Evolutionary conservation across 2,888 invertebrate species (phyloP).

Genomic region (Leucophenga montana): DNA sequence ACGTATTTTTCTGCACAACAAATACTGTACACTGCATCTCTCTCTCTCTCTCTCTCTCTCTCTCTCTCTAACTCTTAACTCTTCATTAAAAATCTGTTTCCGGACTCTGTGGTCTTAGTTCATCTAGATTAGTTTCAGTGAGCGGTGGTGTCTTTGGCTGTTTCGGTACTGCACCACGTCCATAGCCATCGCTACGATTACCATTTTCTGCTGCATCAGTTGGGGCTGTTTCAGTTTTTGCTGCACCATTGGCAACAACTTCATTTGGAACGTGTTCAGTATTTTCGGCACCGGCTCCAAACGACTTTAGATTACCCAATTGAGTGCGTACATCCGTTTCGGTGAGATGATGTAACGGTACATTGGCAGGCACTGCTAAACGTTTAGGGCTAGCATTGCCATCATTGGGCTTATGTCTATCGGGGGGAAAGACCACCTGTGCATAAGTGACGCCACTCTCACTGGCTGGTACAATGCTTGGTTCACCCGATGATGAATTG

Average conservation of each 20-base stretch:
- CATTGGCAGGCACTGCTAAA: slow-evolving; percentile 65
- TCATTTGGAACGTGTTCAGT: not conserved
- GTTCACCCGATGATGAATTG: slow-evolving; percentile 60
- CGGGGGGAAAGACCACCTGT: slow-evolving; percentile 69
- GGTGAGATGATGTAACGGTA: slow-evolving; percentile 68
- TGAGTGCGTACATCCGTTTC: slow-evolving; percentile 69
- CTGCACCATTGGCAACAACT: not conserved
- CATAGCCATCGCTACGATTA: too few species aligned
- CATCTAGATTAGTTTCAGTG: slow-evolving; percentile 41
- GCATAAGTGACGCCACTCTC: slow-evolving; percentile 64
- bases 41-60: too few species aligned
- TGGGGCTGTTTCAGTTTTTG: not conserved
- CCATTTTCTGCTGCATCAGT: not conserved
- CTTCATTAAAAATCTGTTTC: slow-evolving; percentile 67
- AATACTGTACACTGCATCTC: too few species aligned
- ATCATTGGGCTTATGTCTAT: slow-evolving; percentile 58
- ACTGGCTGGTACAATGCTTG: slow-evolving; percentile 56
- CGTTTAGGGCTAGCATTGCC: slow-evolving; percentile 65
- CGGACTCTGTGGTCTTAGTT: slow-evolving; percentile 65
- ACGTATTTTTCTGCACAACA: not conserved
- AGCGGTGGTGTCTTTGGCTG: slow-evolving; percentile 4
- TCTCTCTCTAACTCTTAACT: not conserved
- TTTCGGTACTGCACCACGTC: not conserved
- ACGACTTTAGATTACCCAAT: slow-evolving; percentile 65
- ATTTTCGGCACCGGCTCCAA: slow-evolving; percentile 40